Evolutionary conservation across 2,113 vertebrate species (phyloP).

Genomic region (Tragelaphus strepsiceros): DNA sequence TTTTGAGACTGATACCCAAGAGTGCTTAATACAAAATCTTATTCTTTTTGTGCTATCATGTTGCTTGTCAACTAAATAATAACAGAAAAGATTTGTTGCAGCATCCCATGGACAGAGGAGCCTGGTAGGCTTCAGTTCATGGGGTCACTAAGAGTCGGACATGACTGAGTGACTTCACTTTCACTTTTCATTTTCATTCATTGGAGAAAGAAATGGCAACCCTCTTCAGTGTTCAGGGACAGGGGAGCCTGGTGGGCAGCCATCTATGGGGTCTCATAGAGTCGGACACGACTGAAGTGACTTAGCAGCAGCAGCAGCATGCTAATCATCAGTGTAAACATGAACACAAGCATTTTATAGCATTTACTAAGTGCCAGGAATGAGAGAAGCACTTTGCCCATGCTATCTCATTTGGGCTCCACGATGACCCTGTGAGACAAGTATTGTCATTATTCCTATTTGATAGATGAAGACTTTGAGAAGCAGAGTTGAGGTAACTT

Average conservation of each 20-base stretch:
- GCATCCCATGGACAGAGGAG: background rate
- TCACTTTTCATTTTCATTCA: too few species aligned
- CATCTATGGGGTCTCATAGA: too few species aligned
- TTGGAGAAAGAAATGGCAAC: too few species aligned
- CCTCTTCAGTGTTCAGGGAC: too few species aligned
- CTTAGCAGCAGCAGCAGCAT: background rate
- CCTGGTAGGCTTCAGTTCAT: too few species aligned
- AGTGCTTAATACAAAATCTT: background rate
- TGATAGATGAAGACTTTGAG: background rate
- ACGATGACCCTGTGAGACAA: background rate
- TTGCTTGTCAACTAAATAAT: background rate
- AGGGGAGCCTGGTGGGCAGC: too few species aligned
- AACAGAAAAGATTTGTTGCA: background rate
- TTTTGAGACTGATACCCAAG: background rate
- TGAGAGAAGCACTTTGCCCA: background rate
- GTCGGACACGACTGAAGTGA: too few species aligned
- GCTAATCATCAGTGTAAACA: background rate
- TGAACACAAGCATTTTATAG: background rate
- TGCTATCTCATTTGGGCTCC: background rate
- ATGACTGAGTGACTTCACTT: rapidly evolving
- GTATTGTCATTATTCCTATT: background rate
- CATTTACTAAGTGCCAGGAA: background rate
- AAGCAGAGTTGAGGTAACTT: background rate
- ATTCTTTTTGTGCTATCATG: background rate
- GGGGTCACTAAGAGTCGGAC: too few species aligned